phyloP scores from a whole-genome alignment of 2,888 invertebrate species.

The Drosophila anomelani region DNA sequence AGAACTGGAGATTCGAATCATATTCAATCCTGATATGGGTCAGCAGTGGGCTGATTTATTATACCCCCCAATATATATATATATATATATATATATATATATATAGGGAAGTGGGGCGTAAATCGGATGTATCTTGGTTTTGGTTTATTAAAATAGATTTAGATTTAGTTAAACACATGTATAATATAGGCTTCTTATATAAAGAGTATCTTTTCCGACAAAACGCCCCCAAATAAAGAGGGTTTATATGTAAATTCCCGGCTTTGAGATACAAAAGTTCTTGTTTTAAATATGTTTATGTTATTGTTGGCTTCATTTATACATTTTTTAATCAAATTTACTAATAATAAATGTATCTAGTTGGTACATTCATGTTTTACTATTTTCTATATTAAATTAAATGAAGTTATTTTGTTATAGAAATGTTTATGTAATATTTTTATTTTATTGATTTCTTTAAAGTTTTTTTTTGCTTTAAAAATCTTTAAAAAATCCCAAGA shows the following conservation, averaged over 20 bases:
- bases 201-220: background rate
- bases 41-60: conserved; percentile 33
- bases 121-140: conserved; percentile 9
- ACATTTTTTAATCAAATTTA: background rate
- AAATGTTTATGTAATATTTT: background rate
- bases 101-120: background rate
- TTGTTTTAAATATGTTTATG: background rate
- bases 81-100: background rate
- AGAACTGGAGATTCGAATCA: background rate
- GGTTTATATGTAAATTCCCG: background rate
- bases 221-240: background rate
- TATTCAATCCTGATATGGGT: conserved; percentile 26
- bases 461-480: too few species aligned
- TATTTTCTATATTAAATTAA: background rate
- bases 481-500: too few species aligned
- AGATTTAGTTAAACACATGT: background rate
- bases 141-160: background rate
- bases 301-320: background rate
- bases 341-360: background rate
- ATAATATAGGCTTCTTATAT: background rate
- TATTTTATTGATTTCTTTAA: too few species aligned
- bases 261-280: background rate
- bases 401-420: background rate
- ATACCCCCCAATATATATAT: background rate
- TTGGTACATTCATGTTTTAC: background rate